Conservation (phyloP, 2,888 invertebrate species). For the Tipula vernalis region DNA sequence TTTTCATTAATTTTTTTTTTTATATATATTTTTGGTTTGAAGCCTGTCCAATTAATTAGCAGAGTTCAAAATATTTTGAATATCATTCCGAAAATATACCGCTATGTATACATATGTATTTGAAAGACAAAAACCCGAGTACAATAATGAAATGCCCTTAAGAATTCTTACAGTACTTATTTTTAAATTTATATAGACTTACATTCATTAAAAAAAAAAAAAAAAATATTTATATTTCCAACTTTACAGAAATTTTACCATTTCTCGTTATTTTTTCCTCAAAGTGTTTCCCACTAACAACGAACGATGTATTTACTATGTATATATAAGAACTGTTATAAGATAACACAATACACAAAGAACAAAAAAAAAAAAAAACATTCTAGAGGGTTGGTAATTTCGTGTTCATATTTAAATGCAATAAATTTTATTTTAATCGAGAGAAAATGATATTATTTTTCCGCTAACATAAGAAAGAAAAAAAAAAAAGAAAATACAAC, state of each 20-base stretch:
- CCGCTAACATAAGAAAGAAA: not conserved
- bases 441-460: slow-evolving; percentile 4
- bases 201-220: not conserved
- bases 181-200: not conserved
- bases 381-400: not conserved
- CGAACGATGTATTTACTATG: not conserved
- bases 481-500: not conserved
- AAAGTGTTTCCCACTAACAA: not conserved
- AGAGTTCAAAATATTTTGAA: not conserved
- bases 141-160: not conserved
- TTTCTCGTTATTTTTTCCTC: not conserved
- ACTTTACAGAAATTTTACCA: not conserved
- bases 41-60: not conserved
- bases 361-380: not conserved
- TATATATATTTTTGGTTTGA: not conserved
- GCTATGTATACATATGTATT: too few relatives aligned
- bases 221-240: not conserved
- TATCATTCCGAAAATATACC: not conserved
- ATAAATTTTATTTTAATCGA: not conserved
- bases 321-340: not conserved
- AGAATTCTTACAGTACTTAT: not conserved
- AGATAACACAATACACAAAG: not conserved
- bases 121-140: too few relatives aligned
- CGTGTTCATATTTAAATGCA: slow-evolving; percentile 4
- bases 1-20: not conserved